These are phyloP conservation scores for Zoanthus gigantus DNA, from an alignment of 92 coral and sea anemone species.

Conservation along the genomic window DNA sequence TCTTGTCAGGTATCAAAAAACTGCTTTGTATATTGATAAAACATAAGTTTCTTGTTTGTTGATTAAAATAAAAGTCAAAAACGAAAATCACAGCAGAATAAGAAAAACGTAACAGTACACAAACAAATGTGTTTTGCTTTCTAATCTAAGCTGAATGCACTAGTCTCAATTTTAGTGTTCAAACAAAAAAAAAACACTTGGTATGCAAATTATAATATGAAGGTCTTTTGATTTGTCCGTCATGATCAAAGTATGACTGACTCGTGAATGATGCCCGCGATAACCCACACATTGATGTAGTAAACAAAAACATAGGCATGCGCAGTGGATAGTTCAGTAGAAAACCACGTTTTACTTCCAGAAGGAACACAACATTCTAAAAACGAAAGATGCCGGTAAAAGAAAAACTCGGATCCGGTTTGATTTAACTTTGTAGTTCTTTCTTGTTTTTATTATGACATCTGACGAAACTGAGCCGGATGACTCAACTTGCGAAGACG, in stretches of 20 bases:
- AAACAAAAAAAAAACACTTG: no score
- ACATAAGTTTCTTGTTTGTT: no score
- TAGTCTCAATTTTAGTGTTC: no score
- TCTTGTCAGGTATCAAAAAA: no score
- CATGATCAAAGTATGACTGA: constrained; percentile 22
- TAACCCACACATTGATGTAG: constrained; percentile 13
- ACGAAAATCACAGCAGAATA: no score
- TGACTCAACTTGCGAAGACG: constrained; percentile 87
- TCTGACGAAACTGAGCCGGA: constrained; percentile 82
- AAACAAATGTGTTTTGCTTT: no score
- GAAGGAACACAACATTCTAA: neutral
- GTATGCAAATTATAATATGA: no score
- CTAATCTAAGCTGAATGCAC: no score
- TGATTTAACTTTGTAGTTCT: constrained; percentile 7
- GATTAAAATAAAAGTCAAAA: no score
- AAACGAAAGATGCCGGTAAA: constrained; percentile 37
- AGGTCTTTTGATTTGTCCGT: neutral
- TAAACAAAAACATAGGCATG: constrained; percentile 86
- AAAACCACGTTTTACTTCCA: constrained; percentile 43
- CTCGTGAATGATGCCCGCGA: constrained; percentile 58
- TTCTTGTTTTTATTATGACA: constrained; percentile 72
- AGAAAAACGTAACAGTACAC: no score
- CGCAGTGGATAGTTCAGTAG: constrained; percentile 60
- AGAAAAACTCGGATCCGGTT: constrained; percentile 21
- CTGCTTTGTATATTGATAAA: no score